Conservation (phyloP, 2,888 invertebrate species). For the Sarcophaga carnaria region DNA sequence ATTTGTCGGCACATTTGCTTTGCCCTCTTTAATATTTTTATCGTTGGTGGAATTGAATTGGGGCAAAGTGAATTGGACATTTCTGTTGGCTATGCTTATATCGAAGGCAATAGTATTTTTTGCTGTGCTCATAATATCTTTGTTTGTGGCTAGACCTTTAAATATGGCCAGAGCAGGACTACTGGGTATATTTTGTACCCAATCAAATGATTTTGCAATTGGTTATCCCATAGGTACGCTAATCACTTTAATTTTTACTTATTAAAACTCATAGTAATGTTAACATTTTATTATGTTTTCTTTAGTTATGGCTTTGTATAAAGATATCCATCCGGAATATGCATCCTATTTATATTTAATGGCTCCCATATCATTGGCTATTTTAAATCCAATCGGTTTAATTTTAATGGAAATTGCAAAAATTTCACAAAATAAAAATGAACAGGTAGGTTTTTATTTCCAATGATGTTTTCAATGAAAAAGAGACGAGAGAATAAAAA, state of each 20-base stretch:
- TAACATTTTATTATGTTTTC: conserved; percentile 4
- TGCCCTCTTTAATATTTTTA: conserved; percentile 95
- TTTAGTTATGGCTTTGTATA: conserved; percentile 90
- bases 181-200: conserved; percentile 96
- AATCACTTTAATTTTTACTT: background rate
- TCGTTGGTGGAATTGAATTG: conserved; percentile 93
- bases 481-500: too few species aligned
- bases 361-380: conserved; percentile 95
- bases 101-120: conserved; percentile 94
- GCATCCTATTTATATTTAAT: conserved; percentile 94
- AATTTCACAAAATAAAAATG: conserved; percentile 80
- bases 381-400: conserved; percentile 96
- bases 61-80: conserved; percentile 93
- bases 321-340: conserved; percentile 93
- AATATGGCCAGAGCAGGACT: conserved; percentile 94
- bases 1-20: conserved; percentile 95
- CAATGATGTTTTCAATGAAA: too few species aligned
- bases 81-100: conserved; percentile 91
- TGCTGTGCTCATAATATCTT: conserved; percentile 88
- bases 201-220: conserved; percentile 98
- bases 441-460: conserved; percentile 70
- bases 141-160: conserved; percentile 90
- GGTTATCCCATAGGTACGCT: conserved; percentile 93
- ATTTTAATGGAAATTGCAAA: conserved; percentile 91
- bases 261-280: background rate